Conservation (phyloP, 2,113 vertebrate species). For the Periophthalmus modestus region DNA sequence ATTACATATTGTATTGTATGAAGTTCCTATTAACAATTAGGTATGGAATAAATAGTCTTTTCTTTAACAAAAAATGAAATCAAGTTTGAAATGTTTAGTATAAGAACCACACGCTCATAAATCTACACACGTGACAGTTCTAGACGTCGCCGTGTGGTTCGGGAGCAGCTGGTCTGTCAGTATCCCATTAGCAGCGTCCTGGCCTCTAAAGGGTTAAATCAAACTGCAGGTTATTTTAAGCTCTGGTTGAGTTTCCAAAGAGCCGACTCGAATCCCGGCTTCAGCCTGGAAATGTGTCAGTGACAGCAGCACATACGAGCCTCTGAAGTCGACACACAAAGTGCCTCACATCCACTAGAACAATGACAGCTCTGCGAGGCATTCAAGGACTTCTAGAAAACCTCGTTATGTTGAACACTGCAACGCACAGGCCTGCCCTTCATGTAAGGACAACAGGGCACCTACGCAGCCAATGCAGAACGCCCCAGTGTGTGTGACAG, state of each 20-base stretch:
- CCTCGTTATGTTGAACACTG: not conserved
- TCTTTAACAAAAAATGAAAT: too few relatives aligned
- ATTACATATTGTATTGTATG: too few relatives aligned
- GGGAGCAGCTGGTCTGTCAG: constrained; percentile 49
- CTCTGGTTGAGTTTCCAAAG: constrained; percentile 48
- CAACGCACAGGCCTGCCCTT: constrained; percentile 16
- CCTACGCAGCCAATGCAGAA: constrained; percentile 5
- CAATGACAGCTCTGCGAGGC: not conserved
- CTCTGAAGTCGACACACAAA: not conserved
- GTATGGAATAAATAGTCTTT: too few relatives aligned
- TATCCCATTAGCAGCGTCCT: constrained; percentile 51
- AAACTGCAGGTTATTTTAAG: constrained; percentile 72
- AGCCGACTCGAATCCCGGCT: constrained; percentile 43
- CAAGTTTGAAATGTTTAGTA: too few relatives aligned
- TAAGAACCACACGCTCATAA: not conserved
- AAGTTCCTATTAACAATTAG: too few relatives aligned
- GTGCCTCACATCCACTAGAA: not conserved
- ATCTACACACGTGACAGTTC: not conserved
- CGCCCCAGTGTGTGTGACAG: constrained; percentile 6
- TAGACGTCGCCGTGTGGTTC: constrained; percentile 15
- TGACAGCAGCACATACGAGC: constrained; percentile 29
- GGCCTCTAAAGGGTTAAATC: constrained; percentile 69
- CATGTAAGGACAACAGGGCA: constrained; percentile 26
- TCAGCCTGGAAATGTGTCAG: constrained; percentile 54
- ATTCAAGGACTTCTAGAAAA: constrained; percentile 4